Conservation (phyloP, 2,888 invertebrate species). For the Conus canariensis region DNA sequence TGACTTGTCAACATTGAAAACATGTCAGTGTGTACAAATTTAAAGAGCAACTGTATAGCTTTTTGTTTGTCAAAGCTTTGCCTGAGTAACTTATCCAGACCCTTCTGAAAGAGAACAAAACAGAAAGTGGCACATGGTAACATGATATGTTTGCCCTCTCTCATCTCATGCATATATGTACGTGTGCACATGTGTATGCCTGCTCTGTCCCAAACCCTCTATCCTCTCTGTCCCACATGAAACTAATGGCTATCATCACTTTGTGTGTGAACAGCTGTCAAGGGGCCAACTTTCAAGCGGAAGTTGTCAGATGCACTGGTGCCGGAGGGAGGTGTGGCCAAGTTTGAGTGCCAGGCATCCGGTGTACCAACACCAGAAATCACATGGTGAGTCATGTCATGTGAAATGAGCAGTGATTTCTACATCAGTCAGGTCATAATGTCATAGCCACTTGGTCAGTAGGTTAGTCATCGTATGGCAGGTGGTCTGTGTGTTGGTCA, state of each 20-base stretch:
- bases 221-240: neutral
- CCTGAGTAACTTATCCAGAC: too few relatives aligned
- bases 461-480: neutral
- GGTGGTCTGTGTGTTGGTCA: neutral
- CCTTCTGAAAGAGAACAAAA: too few relatives aligned
- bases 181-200: neutral
- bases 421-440: neutral
- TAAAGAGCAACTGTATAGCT: too few relatives aligned
- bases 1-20: too few relatives aligned
- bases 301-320: slow-evolving; percentile 72
- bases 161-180: neutral
- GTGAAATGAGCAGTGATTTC: neutral
- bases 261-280: slow-evolving; percentile 67
- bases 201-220: neutral
- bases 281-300: slow-evolving; percentile 74
- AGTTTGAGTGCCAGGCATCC: slow-evolving; percentile 89
- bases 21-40: too few relatives aligned
- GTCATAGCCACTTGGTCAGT: too few relatives aligned
- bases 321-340: slow-evolving; percentile 75
- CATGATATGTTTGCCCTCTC: too few relatives aligned
- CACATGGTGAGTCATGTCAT: slow-evolving; percentile 83
- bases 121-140: too few relatives aligned
- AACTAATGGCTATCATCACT: neutral
- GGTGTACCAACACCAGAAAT: slow-evolving; percentile 94
- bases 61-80: too few relatives aligned